A percentile compares a stretch with the other conserved stretches of the same genome.
Conservation (phyloP, 2,888 invertebrate genomes). For the Orthonevra nobilis region DNA sequence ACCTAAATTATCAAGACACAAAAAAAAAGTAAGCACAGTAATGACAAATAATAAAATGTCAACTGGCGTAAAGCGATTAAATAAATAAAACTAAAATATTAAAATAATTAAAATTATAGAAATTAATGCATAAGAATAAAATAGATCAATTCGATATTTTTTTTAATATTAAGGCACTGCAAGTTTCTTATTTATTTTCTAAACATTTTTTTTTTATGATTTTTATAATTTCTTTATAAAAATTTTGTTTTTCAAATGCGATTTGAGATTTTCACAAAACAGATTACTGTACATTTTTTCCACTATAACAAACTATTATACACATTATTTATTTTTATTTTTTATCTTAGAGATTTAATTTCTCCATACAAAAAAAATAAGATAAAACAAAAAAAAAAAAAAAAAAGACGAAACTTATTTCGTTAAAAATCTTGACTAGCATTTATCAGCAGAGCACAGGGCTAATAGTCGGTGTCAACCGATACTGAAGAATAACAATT, state of each 20-base stretch:
- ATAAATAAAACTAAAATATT: too few relatives aligned
- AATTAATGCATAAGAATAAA: conserved; percentile 10
- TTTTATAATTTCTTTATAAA: conserved; percentile 9
- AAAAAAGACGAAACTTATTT: conserved; percentile 2
- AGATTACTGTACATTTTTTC: conserved; percentile 7
- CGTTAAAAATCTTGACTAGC: conserved; percentile 53
- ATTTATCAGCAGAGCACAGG: conserved; percentile 46
- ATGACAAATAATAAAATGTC: conserved; percentile 4
- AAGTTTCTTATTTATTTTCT: conserved; percentile 22
- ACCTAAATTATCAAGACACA: conserved; percentile 12
- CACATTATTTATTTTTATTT: conserved; percentile 22
- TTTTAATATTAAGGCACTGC: conserved; percentile 67
- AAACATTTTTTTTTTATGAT: conserved; percentile 5
- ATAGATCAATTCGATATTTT: conserved; percentile 5
- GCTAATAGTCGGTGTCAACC: conserved; percentile 10
- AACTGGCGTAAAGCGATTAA: conserved; percentile 38
- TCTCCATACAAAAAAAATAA: too few relatives aligned
- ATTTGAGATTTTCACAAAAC: neutral
- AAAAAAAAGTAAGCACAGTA: conserved; percentile 46
- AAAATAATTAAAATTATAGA: too few relatives aligned
- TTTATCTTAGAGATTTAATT: too few relatives aligned
- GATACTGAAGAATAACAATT: conserved; percentile 33
- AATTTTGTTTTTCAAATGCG: conserved; percentile 20
- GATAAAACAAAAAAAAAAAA: too few relatives aligned
- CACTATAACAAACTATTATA: conserved; percentile 2